A percentile compares a stretch with the other conserved stretches of the same genome.
These are phyloP conservation scores for Lepisosteus osseus DNA, from an alignment of 2,113 vertebrate genomes.

Conservation along the genomic window DNA sequence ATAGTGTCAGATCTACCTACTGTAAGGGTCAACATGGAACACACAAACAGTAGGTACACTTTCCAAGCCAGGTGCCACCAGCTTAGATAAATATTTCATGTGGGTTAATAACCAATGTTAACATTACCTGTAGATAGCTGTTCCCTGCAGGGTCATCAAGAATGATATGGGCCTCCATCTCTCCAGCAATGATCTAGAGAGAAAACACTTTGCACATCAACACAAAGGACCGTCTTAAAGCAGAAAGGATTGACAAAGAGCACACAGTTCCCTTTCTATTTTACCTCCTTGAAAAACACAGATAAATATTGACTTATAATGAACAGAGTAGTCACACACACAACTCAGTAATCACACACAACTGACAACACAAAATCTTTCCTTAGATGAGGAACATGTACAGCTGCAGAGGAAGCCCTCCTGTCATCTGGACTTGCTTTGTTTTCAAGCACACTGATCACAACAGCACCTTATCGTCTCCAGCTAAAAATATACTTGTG, in stretches of 20 bases:
- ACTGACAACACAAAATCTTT: background rate
- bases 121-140: constrained; percentile 85
- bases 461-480: background rate
- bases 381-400: too few relatives aligned
- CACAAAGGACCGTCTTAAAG: too few relatives aligned
- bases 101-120: background rate
- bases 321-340: too few relatives aligned
- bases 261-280: too few relatives aligned
- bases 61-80: background rate
- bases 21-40: background rate
- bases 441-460: too few relatives aligned
- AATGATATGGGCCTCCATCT: constrained; percentile 64
- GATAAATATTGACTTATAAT: too few relatives aligned
- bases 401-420: too few relatives aligned
- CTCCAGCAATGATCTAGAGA: constrained; percentile 66
- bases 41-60: background rate
- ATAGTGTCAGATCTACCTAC: background rate
- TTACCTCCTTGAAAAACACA: too few relatives aligned
- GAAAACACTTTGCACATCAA: background rate
- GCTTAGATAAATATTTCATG: background rate
- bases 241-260: too few relatives aligned
- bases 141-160: constrained; percentile 91
- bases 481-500: background rate
- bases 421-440: too few relatives aligned
- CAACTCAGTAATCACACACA: too few relatives aligned